A percentile compares a stretch with the other conserved stretches of the same genome.
phyloP scores from a whole-genome alignment of 64 coral and sea anemone species.

The Anthopleura sola region DNA sequence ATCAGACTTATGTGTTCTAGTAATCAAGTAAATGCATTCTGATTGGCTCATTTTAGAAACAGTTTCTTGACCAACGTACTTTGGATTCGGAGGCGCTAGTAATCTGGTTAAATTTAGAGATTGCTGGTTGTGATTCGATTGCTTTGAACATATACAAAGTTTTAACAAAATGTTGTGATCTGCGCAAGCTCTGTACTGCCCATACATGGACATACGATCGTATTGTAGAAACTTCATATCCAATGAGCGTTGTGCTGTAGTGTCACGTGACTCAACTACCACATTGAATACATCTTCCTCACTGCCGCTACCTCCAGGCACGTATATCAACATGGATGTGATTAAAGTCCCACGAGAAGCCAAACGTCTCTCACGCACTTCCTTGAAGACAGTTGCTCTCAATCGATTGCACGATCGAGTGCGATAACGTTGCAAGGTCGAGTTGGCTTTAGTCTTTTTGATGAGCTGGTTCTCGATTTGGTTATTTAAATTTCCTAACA shows the following conservation, averaged over 20 bases:
- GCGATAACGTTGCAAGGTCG: neutral
- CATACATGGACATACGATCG: conserved; percentile 49
- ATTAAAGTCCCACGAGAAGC: neutral
- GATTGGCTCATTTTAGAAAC: neutral
- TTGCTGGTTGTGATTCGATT: neutral
- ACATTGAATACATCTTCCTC: conserved; percentile 12
- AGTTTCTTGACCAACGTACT: conserved; percentile 11
- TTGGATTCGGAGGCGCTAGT: neutral
- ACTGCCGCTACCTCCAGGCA: conserved; percentile 30
- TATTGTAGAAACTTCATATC: conserved; percentile 41
- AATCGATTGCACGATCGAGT: conserved; percentile 40
- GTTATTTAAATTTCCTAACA: conserved; percentile 38
- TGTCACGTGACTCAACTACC: conserved; percentile 24
- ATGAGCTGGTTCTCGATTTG: neutral
- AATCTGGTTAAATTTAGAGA: neutral
- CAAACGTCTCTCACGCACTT: conserved; percentile 29
- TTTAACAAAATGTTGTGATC: conserved; percentile 43
- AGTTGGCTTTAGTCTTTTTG: neutral
- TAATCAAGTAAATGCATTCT: neutral
- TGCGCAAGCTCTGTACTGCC: conserved; percentile 42
- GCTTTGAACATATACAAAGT: conserved; percentile 48
- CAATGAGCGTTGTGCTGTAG: conserved; percentile 13
- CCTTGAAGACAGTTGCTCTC: conserved; percentile 22
- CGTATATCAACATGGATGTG: conserved; percentile 25
- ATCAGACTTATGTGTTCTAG: neutral